Base-by-base conservation (phyloP, 2,888 invertebrate species). In the Scaptomyza cyrtandrae region DNA sequence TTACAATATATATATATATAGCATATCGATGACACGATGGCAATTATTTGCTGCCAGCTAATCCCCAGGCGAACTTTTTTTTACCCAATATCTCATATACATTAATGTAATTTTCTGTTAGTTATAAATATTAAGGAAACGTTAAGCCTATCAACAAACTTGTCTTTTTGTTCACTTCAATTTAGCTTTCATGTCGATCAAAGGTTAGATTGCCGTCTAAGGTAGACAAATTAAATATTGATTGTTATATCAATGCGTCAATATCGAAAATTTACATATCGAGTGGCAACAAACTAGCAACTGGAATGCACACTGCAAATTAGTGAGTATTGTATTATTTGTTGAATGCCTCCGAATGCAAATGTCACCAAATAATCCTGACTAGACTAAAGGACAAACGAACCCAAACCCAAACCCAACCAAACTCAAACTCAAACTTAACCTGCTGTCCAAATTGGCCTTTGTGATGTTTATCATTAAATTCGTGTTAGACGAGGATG, bases 211-310 rank as follows among this genome's bases (percentile, higher is more conserved):
- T 29, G 50, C 24, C 33, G 44, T 3, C 39, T 14, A 52, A 59
- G 77, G 76, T 41, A 52, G 70, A 71, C 79, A 78, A 82, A 82
- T 89, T 88, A 89, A 89, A 89, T 87, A 89, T 89, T 89, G 88
- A 89, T 87, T 89, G 89, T 80, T 77, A 81, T 83, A 88, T 80
- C 83, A 80, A 59, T 86, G 85, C 78, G 63, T 72, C 80, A 82
- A 80, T 80, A 74, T 80, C 75, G 45, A 75, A 85, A 85, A 80
- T 83, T 75, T 83, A 65, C 82, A 83, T 85, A 71, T 80, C 64
- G 70, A 61, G 62, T 65, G 70, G 71, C 73, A 11, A n/a, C 86
- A 83, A 83, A 80, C 64, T 65, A 83, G 78, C 86, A 72, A 72
- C 66, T 65, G 61, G 13, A 54, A 44, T 16, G 45, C 71, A 49